phyloP scores from a whole-genome alignment of 1,140 invertebrate species.

The Argopecten irradians region DNA sequence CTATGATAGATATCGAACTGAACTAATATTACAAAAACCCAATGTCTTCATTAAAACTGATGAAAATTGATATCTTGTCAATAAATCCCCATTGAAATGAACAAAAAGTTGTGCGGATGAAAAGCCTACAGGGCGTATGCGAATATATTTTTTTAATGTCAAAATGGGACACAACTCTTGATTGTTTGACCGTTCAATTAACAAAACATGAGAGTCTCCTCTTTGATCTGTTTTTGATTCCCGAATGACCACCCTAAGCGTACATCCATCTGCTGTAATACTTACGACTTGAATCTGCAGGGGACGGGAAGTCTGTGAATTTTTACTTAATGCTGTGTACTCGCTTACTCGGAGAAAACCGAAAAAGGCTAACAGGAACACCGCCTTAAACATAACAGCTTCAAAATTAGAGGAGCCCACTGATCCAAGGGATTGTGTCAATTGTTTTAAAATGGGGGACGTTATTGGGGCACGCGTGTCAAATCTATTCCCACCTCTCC shows the following conservation, averaged over 20 bases:
- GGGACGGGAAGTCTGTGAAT: neutral
- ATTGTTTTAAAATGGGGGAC: too few species aligned
- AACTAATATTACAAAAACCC: neutral
- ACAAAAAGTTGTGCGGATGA: neutral
- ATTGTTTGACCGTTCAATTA: neutral
- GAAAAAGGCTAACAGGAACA: too few species aligned
- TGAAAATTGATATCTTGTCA: too few species aligned
- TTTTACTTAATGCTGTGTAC: too few species aligned
- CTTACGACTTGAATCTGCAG: neutral
- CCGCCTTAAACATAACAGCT: too few species aligned
- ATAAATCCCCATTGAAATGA: neutral
- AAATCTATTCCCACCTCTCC: neutral
- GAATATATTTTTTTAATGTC: neutral
- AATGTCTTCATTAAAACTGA: neutral
- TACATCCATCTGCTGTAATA: neutral
- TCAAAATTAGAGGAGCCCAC: too few species aligned
- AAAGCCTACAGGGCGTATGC: neutral
- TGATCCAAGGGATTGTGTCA: too few species aligned
- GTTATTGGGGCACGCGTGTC: neutral
- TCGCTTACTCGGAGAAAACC: too few species aligned
- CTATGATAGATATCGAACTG: too few species aligned
- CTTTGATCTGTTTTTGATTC: conserved; percentile 23
- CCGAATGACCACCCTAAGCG: neutral
- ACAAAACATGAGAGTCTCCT: neutral
- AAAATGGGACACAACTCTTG: neutral